Conservation (phyloP, 64 coral and sea anemone genomes). For the Orbicella faveolata region DNA sequence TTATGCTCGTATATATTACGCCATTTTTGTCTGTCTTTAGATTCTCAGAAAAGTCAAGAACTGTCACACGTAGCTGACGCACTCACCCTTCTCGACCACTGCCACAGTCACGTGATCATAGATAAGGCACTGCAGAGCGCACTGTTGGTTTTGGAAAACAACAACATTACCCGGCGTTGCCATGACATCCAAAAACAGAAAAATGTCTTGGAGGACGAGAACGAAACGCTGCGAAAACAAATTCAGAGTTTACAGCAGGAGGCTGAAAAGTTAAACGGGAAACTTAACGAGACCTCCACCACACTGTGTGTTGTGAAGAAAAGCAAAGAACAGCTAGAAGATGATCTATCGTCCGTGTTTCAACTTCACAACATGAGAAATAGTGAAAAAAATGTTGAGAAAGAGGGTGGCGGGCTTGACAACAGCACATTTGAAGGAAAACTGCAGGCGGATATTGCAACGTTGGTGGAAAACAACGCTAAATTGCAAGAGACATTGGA, state of each 20-base stretch:
- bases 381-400: not conserved
- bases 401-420: not conserved
- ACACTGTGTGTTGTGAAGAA: slow-evolving; percentile 45
- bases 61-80: not conserved
- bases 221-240: slow-evolving; percentile 48
- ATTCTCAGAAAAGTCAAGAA: not conserved
- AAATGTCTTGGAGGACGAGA: slow-evolving; percentile 44
- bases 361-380: slow-evolving; percentile 80
- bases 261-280: slow-evolving; percentile 37
- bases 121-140: slow-evolving; percentile 85
- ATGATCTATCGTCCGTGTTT: slow-evolving; percentile 81
- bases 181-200: slow-evolving; percentile 52
- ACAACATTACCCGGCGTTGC: slow-evolving; percentile 19
- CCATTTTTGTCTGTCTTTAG: not conserved
- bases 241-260: slow-evolving; percentile 48
- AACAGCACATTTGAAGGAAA: slow-evolving; percentile 3
- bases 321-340: slow-evolving; percentile 60
- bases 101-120: slow-evolving; percentile 73
- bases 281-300: slow-evolving; percentile 44
- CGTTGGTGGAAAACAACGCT: slow-evolving; percentile 60
- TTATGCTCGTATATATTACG: not conserved
- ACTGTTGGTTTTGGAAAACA: slow-evolving; percentile 77
- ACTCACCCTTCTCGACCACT: slow-evolving; percentile 61
- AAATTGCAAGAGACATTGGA: slow-evolving; percentile 56
- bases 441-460: slow-evolving; percentile 36